Base-by-base conservation (phyloP, 1,140 invertebrate species). In the Mactra quadrangularis region DNA sequence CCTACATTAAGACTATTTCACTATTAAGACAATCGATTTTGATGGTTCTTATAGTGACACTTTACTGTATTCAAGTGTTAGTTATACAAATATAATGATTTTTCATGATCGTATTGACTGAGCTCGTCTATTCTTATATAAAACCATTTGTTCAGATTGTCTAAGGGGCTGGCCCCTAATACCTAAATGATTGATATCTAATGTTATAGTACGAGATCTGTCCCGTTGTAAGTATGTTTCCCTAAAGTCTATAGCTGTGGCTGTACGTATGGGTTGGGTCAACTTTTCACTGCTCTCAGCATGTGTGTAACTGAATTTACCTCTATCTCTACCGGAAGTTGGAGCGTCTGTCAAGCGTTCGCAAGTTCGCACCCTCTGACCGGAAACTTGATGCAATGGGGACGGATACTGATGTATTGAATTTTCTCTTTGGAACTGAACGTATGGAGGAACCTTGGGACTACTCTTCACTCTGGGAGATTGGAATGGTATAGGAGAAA, bases 131-230 rank as follows among this genome's bases (percentile, higher is more conserved):
- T 55, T 66, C 41, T 71, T 81, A 47, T 81, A 81, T 11, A 81
- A 27, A 11, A 62, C 53, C 15, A 81, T 68, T 31, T 81, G 45
- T 29, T 70, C 64, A 41, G 50, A 19, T 47, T 71, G 77, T 35
- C 38, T 70, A 13, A 59, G 45, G 22, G 64, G 47, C 15, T 66
- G 62, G 4, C 77, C 77, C 19, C 77, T 52, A 17, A 81, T 81
- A n/a, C 77, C 77, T 11, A 81, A 45, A 33, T 81, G 77, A 38
- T 81, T 81, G 0, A 81, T 64, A 71, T 71, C 77, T 33, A 81
- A 25, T 15, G 77, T 81, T 17, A 81, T 81, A 47, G 64, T 55
- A 11, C 57, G 55, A 47, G 57, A 47, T 22, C 62, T 57, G 17
- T 71, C 64, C 22, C 77, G 77, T 41, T 19, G 47, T 41, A 64